Percentiles rank a stretch among this genome's conserved stretches.
These are phyloP conservation scores for Epirrhoe alternata DNA, from an alignment of 2,888 invertebrate species.

Conservation along the genomic window DNA sequence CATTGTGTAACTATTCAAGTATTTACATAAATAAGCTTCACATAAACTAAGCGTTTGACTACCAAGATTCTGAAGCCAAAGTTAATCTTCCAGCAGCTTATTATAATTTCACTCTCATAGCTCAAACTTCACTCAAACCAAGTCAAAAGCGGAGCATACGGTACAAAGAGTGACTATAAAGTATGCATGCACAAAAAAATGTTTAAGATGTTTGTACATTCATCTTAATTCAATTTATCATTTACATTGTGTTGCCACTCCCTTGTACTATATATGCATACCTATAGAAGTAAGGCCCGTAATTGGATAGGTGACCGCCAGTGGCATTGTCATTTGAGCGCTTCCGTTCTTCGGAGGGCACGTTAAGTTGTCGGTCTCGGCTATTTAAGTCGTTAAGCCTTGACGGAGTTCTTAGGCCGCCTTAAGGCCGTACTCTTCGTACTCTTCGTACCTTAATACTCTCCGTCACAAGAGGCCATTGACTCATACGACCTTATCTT, in stretches of 20 bases:
- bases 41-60: slow-evolving; percentile 28
- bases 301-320: too few relatives aligned
- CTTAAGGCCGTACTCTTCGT: too few relatives aligned
- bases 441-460: neutral
- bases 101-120: slow-evolving; percentile 37
- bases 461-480: too few relatives aligned
- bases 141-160: slow-evolving; percentile 28
- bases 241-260: neutral
- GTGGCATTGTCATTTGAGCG: too few relatives aligned
- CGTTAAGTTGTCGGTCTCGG: too few relatives aligned
- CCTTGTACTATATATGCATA: neutral
- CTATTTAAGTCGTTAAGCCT: too few relatives aligned
- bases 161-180: slow-evolving; percentile 14
- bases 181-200: slow-evolving; percentile 8
- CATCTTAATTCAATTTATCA: neutral
- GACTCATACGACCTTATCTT: too few relatives aligned
- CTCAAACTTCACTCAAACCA: slow-evolving; percentile 32
- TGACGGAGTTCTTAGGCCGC: too few relatives aligned
- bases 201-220: slow-evolving; percentile 1
- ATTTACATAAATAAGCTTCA: slow-evolving; percentile 2
- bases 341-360: too few relatives aligned
- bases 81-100: slow-evolving; percentile 34
- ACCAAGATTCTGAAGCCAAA: slow-evolving; percentile 24
- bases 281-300: too few relatives aligned
- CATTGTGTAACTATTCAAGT: neutral